These are phyloP conservation scores for Palythoa heliodiscus DNA, from an alignment of 92 coral and sea anemone genomes.

Conservation along the genomic window DNA sequence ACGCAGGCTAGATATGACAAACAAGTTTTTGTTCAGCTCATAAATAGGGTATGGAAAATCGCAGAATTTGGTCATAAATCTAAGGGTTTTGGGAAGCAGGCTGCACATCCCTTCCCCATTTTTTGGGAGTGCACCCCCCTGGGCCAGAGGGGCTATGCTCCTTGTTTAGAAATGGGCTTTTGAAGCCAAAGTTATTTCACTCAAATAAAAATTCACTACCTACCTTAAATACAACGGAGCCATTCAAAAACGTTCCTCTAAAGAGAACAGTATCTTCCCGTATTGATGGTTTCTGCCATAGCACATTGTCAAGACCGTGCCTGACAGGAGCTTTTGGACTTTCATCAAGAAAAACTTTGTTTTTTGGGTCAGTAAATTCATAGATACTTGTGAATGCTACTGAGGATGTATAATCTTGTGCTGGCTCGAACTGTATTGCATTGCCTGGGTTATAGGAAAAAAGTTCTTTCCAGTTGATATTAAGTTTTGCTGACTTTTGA, in stretches of 20 bases:
- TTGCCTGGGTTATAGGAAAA: neutral
- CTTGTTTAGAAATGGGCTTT: too few relatives aligned
- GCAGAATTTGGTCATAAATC: too few relatives aligned
- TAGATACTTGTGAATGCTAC: constrained; percentile 73
- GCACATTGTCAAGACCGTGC: constrained; percentile 16
- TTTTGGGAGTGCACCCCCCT: too few relatives aligned
- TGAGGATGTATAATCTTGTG: constrained; percentile 62
- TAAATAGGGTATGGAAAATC: too few relatives aligned
- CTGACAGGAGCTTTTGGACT: neutral
- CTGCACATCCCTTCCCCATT: too few relatives aligned
- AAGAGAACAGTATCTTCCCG: neutral
- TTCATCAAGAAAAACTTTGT: constrained; percentile 62
- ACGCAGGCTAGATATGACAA: too few relatives aligned
- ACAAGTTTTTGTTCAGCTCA: too few relatives aligned
- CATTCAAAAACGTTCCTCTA: constrained; percentile 30
- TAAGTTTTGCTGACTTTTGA: neutral
- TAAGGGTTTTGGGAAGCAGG: too few relatives aligned
- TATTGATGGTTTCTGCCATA: neutral
- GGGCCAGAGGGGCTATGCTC: too few relatives aligned
- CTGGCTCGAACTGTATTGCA: constrained; percentile 53
- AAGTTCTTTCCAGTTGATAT: constrained; percentile 4
- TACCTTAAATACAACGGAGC: constrained; percentile 28
- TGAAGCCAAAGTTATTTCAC: neutral
- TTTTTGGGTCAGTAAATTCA: constrained; percentile 79
- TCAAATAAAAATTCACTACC: neutral